Percentiles rank a stretch among this genome's conserved stretches.
These are phyloP conservation scores for Pantherophis guttatus DNA, from an alignment of 2,113 vertebrate genomes.

Conservation along the genomic window DNA sequence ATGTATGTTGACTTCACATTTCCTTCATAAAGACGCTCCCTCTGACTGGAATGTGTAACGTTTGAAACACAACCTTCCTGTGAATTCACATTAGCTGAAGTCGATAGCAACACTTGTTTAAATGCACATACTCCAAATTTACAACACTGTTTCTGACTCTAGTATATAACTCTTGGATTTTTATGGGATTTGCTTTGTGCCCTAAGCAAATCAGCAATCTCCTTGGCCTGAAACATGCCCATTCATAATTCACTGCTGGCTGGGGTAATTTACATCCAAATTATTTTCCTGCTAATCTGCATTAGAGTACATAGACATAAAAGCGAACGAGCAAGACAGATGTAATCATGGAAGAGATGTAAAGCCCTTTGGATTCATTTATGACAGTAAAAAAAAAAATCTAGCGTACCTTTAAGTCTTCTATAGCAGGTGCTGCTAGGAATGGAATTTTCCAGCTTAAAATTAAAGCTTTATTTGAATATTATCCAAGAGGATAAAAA, in stretches of 20 bases:
- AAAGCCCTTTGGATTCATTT: conserved; percentile 46
- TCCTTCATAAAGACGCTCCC: neutral
- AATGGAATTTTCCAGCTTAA: conserved; percentile 55
- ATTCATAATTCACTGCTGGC: conserved; percentile 23
- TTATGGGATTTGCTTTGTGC: conserved; percentile 26
- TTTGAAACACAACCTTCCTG: conserved; percentile 3
- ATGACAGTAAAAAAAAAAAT: conserved; percentile 38
- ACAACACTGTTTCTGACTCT: neutral
- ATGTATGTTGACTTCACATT: neutral
- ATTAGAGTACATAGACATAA: conserved; percentile 46
- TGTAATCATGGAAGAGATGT: conserved; percentile 56
- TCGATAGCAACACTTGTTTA: conserved; percentile 27
- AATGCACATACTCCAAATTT: conserved; percentile 13
- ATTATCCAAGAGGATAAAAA: conserved; percentile 34
- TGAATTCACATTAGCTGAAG: conserved; percentile 20
- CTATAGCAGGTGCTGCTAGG: conserved; percentile 35
- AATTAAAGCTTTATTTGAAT: conserved; percentile 64
- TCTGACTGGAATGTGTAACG: neutral
- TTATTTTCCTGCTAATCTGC: conserved; percentile 46
- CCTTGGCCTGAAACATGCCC: conserved; percentile 1
- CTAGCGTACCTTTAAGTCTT: conserved; percentile 56
- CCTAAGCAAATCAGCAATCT: neutral
- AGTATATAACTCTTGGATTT: conserved; percentile 1
- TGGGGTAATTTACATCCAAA: neutral
- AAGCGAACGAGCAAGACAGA: conserved; percentile 47